Base-by-base conservation (phyloP, 2,888 invertebrate species). In the Apamea crenata region DNA sequence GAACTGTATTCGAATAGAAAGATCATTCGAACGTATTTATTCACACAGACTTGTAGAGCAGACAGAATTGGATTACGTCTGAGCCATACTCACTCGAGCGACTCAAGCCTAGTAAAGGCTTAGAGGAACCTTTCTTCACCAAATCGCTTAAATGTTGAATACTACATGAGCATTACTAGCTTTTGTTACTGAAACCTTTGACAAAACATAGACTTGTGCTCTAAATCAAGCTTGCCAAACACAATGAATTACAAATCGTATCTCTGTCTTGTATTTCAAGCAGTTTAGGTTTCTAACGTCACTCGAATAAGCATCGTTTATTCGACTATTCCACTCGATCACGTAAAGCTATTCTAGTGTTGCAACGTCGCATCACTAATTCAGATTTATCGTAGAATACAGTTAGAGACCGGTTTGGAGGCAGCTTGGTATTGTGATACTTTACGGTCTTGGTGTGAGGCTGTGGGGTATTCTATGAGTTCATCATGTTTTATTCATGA, bases 371-470 rank as follows among this genome's bases (percentile, higher is more conserved):
- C 89, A 90, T 82, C 87, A 84, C 89, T 90, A 88, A 83, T 82
- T 80, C 81, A 86, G 86, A 87, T 87, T 90, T 89, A 89, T 90
- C 86, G 82, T 66, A 71, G 83, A 86, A 82, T 88, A 90, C 90
- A 89, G 90, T 90, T 90, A 90, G 84, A 72, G 80, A 90, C 90
- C 89, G 90, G 90, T 90, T 88, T 76, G 53, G 70, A 88, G 79
- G 78, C 77, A 75, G 70, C 73, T 87, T 59, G 82, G 81, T 86
- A 83, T 83, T 84, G 87, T 87, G 74, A 83, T 86, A 86, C 75
- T 74, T 83, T 83, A 85, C 88, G 69, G 71, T 68, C 70, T 71
- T 65, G 80, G 83, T 79, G 75, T 78, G 68, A 70, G 81, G 59
- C 73, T 80, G 67, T 61, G 44, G 79, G 75, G 59, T 83, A 72